Base-by-base conservation (phyloP, 2,113 vertebrate species). In the Anguilla japonica region DNA sequence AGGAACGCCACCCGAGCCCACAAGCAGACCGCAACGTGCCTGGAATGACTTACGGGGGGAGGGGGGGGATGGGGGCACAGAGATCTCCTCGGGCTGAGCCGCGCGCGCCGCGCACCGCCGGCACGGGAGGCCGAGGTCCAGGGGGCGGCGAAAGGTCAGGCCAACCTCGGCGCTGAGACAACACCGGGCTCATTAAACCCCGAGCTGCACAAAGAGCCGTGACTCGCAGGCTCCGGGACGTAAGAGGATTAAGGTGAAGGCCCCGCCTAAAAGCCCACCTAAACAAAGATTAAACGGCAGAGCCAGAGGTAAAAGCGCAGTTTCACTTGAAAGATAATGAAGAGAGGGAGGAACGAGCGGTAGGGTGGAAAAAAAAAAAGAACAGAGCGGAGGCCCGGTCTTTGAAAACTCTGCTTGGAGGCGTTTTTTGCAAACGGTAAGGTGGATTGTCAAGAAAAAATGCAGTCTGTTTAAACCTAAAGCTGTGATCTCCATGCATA, bases 201-300 rank as follows among this genome's bases (percentile, higher is more conserved):
- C 85, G 92, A 95, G 93, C 91, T 92, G 88, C 91, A 91, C 88
- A 94, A 90, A 94, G 92, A 86, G 0, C 85, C 88, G 90, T 93
- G 93, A 94, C 93, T 96, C 93, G 90, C 92, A 95, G 95, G 94
- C 90, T 95, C 90, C 89, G 85, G 91, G 91, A 94, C 94, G 92
- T 96, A 95, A 95, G 92, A 94, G 94, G 95, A 96, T 94, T 95
- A 95, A 95, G 93, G 94, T 95, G 94, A 96, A 93, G 94, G 93
- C 94, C 88, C 91, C 91, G 91, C 91, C 92, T 94, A 93, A 95
- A 93, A 93, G 93, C 92, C 92, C 94, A 91, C 82, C 90, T 93
- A 95, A 96, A 95, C 94, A 96, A 94, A 96, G 91, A 93, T 94
- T 94, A 93, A 93, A 88, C 93, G 90, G 90, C 92, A 88, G 78